Evolutionary conservation across 1,140 invertebrate genomes (phyloP).

Genomic region (Drosophila tani): DNA sequence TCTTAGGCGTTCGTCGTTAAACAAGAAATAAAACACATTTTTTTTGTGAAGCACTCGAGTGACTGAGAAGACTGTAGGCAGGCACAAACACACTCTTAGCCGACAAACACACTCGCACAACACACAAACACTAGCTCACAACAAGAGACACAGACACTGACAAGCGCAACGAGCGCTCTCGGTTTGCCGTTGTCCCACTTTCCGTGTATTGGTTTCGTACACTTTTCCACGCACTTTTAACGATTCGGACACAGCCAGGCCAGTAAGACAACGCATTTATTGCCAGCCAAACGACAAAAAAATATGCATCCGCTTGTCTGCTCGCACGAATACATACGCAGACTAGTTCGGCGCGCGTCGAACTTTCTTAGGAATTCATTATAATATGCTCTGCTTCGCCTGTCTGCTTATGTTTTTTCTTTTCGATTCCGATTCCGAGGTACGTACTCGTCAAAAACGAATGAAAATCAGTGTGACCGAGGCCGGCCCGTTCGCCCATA

Average conservation of each 20-base stretch:
- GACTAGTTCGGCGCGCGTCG: conserved; percentile 67
- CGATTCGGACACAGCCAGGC: conserved; percentile 64
- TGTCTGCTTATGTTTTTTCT: conserved; percentile 75
- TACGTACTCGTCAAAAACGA: conserved; percentile 61
- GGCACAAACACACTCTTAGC: conserved; percentile 39
- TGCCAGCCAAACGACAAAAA: conserved; percentile 49
- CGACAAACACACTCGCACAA: conserved; percentile 37
- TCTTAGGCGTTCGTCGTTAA: conserved; percentile 13
- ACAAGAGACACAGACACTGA: conserved; percentile 43
- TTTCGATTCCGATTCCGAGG: conserved; percentile 41
- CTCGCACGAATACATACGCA: conserved; percentile 50
- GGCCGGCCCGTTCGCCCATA: too few relatives aligned
- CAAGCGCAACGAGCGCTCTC: conserved; percentile 64
- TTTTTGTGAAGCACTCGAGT: conserved; percentile 21
- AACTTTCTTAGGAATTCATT: conserved; percentile 79
- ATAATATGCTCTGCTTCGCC: conserved; percentile 70
- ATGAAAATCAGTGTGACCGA: conserved; percentile 49
- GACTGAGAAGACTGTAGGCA: conserved; percentile 39
- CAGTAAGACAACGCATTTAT: conserved; percentile 58
- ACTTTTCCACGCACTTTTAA: conserved; percentile 82
- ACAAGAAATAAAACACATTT: conserved; percentile 56
- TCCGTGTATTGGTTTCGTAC: conserved; percentile 82
- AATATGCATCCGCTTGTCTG: conserved; percentile 57
- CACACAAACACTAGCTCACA: conserved; percentile 30
- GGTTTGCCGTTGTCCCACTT: conserved; percentile 80